Base-by-base conservation (phyloP, 2,797 vertebrate species). In the Falco cherrug region DNA sequence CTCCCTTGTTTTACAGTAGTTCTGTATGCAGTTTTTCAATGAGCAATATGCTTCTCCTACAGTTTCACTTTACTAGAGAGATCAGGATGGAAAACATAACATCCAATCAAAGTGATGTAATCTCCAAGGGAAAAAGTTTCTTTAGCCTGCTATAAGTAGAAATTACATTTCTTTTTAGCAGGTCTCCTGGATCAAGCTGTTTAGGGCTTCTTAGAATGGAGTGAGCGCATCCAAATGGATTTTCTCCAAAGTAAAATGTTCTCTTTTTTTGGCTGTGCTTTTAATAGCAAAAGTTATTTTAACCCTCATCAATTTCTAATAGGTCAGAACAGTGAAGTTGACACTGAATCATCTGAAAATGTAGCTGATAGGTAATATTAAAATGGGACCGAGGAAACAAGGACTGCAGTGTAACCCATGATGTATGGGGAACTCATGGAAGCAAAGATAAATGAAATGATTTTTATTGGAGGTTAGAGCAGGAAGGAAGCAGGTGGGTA, bases 71-170 rank as follows among this genome's bases (percentile, higher is more conserved):
- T 96, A 90, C 86, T 96, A 70, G 89, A 95, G 91, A 71, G 80
- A 95, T 90, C 35, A 80, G 93, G 35, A 78, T 97, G 95, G 97
- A 97, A 98, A 97, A 96, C 90, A 95, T 96, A 97, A 92, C 77
- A 88, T 95, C 91, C 92, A 94, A 69, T 97, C 89, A 93, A 91
- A 95, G 68, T 97, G 97, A 98, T 97, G 90, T 97, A 94, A 97
- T 97, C 60, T 94, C 90, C 84, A 94, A 96, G 88, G 97, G 91
- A 96, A 97, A 97, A 97, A 95, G 87, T 97, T 97, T 91, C 94
- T 97, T 97, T 68, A 78, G 68, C 35, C 80, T 96, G 83, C 95
- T 97, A 39, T 95, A 96, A 97, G 93, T 97, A 97, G 94, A 97
- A 97, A 96, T 97, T 97, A 80, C 24, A 4, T 94, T 97, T 93